Evolutionary conservation across 2,888 invertebrate genomes (phyloP), one percentile per base, ranked within the genome.

Genomic region (Mythimna pallens): DNA sequence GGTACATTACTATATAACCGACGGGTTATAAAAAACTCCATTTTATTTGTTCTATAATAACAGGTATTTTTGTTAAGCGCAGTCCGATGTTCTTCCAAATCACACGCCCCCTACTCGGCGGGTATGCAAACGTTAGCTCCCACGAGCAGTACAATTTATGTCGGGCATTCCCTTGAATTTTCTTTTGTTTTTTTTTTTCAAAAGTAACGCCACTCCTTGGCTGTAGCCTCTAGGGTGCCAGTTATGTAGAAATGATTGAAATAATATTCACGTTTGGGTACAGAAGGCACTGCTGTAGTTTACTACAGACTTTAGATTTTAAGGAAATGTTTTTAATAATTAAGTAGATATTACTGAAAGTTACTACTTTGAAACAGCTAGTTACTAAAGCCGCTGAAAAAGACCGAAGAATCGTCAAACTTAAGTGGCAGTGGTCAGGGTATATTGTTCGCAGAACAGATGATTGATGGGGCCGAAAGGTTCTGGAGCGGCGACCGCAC

Each of bases 101-200:
- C 65, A 71, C 79, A 77, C 85, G 9, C 78, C 81, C 84, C 89
- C 93, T 92, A 94, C 90, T 91, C 89, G 90, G 92, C 86, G 89
- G 87, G 91, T 94, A 95, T 95, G 95, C 95, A 94, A 95, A 94
- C 93, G 92, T 83, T 90, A 90, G 90, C 91, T 95, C 95, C 94
- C 95, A 90, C 86, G 95, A 93, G 95, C 90, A 88, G 92, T 87
- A 93, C 94, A 95, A 96, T 95, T 96, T 96, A 96, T 95, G 94
- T 94, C 92, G 88, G 91, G 92, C 93, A 94, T 95, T 95, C 91
- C 93, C 89, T 92, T 89, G 94, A 93, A 94, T 94, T 94, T 94
- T 92, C 93, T 94, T 95, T 95, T 94, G 94, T 95, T 94, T 94
- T 94, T 90, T 82, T 84, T 75, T 72, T 73, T 92, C 89, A 90